A percentile compares a stretch with the other conserved stretches of the same genome.
Conservation (phyloP, 2,888 invertebrate genomes). For the Syrista parreyssii region DNA sequence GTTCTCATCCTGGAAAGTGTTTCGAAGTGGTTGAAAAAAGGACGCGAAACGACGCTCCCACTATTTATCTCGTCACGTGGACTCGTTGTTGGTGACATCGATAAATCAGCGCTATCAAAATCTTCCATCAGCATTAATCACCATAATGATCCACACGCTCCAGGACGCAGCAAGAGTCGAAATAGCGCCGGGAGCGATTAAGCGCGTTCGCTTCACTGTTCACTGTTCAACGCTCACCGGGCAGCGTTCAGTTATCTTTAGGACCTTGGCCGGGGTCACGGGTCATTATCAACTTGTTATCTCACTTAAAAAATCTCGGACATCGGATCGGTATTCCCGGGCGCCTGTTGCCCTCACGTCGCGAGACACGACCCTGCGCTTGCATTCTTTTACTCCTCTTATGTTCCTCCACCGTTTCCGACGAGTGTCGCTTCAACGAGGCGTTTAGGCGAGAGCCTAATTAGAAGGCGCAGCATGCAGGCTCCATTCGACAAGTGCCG, state of each 20-base stretch:
- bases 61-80: constrained; percentile 58
- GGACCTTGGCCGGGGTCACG: constrained; percentile 41
- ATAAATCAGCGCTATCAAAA: constrained; percentile 63
- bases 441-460: background rate
- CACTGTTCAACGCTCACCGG: constrained; percentile 31
- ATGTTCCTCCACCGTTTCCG: background rate
- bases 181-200: constrained; percentile 42
- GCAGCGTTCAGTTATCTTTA: constrained; percentile 16
- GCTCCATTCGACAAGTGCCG: background rate
- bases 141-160: constrained; percentile 60
- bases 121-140: constrained; percentile 64
- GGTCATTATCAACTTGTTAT: constrained; percentile 57
- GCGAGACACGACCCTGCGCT: background rate
- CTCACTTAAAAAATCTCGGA: constrained; percentile 48
- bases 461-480: background rate
- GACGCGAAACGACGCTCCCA: constrained; percentile 33
- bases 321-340: constrained; percentile 25
- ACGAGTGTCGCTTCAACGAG: background rate
- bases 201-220: constrained; percentile 34
- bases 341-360: background rate
- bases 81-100: constrained; percentile 59
- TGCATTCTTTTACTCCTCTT: background rate
- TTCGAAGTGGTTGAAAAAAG: background rate
- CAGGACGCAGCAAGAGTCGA: constrained; percentile 53
- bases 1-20: background rate